phyloP scores from a whole-genome alignment of 2,113 vertebrate species.

The Cyanocitta stelleri region DNA sequence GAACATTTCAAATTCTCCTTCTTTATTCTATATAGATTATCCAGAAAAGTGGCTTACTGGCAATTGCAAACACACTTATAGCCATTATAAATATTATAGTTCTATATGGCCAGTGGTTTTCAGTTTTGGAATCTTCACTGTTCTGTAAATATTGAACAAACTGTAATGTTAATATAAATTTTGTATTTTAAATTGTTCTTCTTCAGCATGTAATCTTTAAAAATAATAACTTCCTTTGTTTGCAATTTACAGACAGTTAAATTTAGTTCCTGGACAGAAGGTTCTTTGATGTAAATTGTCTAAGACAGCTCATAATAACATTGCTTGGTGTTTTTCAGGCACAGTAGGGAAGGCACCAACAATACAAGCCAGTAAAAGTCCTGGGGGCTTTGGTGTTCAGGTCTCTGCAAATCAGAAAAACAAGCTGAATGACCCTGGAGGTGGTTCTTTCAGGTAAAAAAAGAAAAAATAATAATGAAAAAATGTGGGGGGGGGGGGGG shows the following conservation, averaged over 20 bases:
- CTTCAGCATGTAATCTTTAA: conserved; percentile 28
- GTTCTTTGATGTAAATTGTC: conserved; percentile 75
- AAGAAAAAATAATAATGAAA: neutral
- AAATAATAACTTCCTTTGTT: conserved; percentile 60
- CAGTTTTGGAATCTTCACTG: neutral
- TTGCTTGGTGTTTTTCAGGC: conserved; percentile 77
- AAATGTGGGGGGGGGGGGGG: neutral
- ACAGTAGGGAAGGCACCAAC: conserved; percentile 77
- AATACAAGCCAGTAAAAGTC: conserved; percentile 77
- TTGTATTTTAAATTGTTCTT: conserved; percentile 22
- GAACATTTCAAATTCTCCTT: neutral
- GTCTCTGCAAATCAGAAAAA: conserved; percentile 86
- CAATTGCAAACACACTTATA: neutral
- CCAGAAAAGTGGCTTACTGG: neutral
- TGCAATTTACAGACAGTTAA: conserved; percentile 72
- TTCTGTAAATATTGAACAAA: conserved; percentile 24
- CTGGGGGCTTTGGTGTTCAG: conserved; percentile 76
- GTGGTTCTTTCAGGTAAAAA: conserved; percentile 83
- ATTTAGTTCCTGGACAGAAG: conserved; percentile 76
- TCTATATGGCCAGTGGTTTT: neutral
- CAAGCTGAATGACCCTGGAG: conserved; percentile 84
- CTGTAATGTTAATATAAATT: neutral
- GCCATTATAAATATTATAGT: neutral
- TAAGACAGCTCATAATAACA: conserved; percentile 76
- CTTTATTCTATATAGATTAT: neutral